Evolutionary conservation across 2,797 vertebrate genomes (phyloP), one percentile per base, ranked within the genome.

Genomic region (Smutsia gigantea): DNA sequence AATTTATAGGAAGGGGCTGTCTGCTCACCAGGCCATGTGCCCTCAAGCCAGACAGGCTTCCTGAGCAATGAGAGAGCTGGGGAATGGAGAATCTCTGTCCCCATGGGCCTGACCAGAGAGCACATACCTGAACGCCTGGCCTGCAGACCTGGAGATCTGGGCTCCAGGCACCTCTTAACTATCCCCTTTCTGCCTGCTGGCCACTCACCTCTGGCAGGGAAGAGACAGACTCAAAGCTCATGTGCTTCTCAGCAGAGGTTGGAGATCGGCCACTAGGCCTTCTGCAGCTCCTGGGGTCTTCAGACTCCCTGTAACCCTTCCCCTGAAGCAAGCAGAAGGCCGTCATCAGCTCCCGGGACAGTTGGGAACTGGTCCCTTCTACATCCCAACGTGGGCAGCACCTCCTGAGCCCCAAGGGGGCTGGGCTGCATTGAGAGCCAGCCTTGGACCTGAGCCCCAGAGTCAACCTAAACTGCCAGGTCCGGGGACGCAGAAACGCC

Each of bases 161-260:
- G 49, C 63, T 53, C 68, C 78, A 55, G 74, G 31, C 2, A 4
- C 68, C n/a, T 12, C 3, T 2, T 7, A 29, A 15, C 31, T 4
- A 15, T 1, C 34, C n/a, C 64, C 61, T 25, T 29, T 8, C 87
- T 4, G 13, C 37, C 23, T 23, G 25, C 84, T 31, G 34, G 49
- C 68, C 12, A 49, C 98, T 97, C 93, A 99, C 99, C 98, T 98
- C 98, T 7, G 95, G 94, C 69, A 96, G 71, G 25, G 93, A 96
- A n/a, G 94, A 94, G 31, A 90, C 12, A 0, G 95, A 81, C 72
- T 98, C 98, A 0, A 93, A 81, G 25, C 95, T 92, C 77, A 92
- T 63, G 49, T 23, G 87, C 4, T 97, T 97, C 94, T 99, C 98
- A 0, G 97, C 94, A 55, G 96, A 98, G 46, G 97, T 98, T 0